Base-by-base conservation (phyloP, 1,140 invertebrate genomes). In the Drusus annulatus region DNA sequence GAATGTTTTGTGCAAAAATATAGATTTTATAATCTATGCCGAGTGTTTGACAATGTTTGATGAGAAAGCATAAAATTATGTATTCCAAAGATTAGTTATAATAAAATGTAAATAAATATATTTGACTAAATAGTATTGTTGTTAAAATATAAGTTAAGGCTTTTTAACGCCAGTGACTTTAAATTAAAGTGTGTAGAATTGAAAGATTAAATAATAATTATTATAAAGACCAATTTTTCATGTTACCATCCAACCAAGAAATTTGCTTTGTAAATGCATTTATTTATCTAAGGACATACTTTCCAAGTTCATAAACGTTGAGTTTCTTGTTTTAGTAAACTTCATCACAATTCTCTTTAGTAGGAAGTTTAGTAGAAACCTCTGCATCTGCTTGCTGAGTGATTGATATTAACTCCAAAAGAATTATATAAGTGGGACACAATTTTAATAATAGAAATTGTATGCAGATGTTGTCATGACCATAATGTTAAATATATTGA, bases 351-450 rank as follows among this genome's bases (percentile, higher is more conserved):
- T 36, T 36, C 8, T 36, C 31, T 36, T 36, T 36, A 7, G 31
- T 36, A 36, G 31, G 21, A 58, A 58, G 17, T 58, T 58, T 58
- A 58, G 54, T 19, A 21, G 54, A 58, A 58, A 58, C 1, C 54
- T 58, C n/a, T 19, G 54, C 28, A n/a, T n/a, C n/a, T n/a, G n/a
- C n/a, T 65, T 65, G 21, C 8, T 69, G n/a, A 50, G 31, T 74
- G 52, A 74, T 58, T 74, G 54, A 58, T 56, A 74, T 74, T 74
- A 54, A 56, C 25, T 45, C 51, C 2, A 58, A 78, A 78, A 71
- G 65, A 69, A 78, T 71, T 78, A 71, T 63, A 36, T 65, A 71
- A 10, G 25, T 78, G 77, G 77, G 77, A 78, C 77, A 58, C 77
- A 78, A 78, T 78, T 78, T 78, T 78, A 65, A 68, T 78, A 78